Conservation (phyloP, 2,888 invertebrate species). For the Troides aeacus region DNA sequence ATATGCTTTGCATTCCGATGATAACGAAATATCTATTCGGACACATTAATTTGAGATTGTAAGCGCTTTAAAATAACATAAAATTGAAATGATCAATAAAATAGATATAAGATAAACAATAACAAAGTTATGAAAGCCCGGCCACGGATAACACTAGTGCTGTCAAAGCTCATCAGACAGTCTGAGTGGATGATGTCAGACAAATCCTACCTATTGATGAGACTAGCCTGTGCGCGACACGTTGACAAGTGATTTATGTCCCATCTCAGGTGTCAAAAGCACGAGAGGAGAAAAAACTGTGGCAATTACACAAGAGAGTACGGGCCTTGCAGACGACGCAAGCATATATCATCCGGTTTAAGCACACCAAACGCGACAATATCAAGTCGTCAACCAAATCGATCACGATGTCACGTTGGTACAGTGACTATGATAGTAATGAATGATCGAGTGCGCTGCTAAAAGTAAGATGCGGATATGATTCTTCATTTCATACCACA, state of each 20-base stretch:
- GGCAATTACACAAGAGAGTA: conserved; percentile 63
- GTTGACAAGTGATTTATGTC: conserved; percentile 75
- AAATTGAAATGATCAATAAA: conserved; percentile 1
- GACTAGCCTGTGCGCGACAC: conserved; percentile 60
- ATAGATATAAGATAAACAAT: background rate
- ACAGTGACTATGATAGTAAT: conserved; percentile 16
- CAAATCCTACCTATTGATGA: conserved; percentile 58
- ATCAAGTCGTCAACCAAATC: conserved; percentile 49
- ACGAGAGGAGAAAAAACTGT: conserved; percentile 51
- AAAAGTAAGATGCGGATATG: conserved; percentile 24
- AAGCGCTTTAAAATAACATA: background rate
- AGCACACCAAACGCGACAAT: conserved; percentile 54
- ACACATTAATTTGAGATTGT: background rate
- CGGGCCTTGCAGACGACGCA: conserved; percentile 56
- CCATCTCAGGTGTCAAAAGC: conserved; percentile 68
- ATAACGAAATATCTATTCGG: background rate
- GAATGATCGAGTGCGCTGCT: conserved; percentile 16
- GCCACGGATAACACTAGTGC: conserved; percentile 42
- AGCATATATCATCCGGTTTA: conserved; percentile 64
- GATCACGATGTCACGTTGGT: conserved; percentile 32
- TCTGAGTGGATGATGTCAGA: conserved; percentile 60
- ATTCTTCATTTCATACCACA: conserved; percentile 7
- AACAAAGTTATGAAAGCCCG: background rate
- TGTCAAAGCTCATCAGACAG: conserved; percentile 54
- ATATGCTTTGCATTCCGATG: conserved; percentile 8